Base-by-base conservation (phyloP, 64 coral and sea anemone genomes). In the Orbicella faveolata region DNA sequence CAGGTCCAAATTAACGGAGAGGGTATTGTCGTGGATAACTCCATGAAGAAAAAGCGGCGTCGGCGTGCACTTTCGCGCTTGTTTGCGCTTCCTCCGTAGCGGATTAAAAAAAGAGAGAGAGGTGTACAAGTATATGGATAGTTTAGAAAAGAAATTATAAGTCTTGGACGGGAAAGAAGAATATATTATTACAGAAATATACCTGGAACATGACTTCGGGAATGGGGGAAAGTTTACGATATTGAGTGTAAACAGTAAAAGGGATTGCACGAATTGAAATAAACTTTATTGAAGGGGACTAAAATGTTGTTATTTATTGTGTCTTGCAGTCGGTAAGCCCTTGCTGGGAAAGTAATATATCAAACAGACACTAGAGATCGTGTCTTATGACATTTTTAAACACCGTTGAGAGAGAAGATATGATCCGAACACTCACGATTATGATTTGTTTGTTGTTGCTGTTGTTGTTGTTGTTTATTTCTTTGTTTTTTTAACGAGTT, bases 11-110 rank as follows among this genome's bases (percentile, higher is more conserved):
- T 14, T 25, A 36, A 85, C 70, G 52, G 26, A 39, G 1, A 77
- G 0, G 20, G 15, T 13, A 1, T 10, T 14, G 0, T 21, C 11
- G 34, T 72, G 23, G 39, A 26, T 11, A 36, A 59, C 14, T 1
- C 0, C 4, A 4, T 48, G 8, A 73, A 85, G 64, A 70, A 66
- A 20, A 85, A 73, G 9, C 82, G 82, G 2, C 63, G 82, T 2
- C 63, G 82, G 13, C 63, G 65, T 33, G 39, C 36, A 14, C 41
- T 85, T 9, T 85, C 82, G 18, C 82, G 82, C 23, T 30, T 85
- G 63, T 85, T 85, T 73, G 82, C 82, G 0, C 82, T 85, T 85
- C 65, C 82, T 14, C 82, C 82, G 64, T 85, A 52, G 26, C 4
- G 36, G 21, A 30, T 6, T 48, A 48, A 21, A 34, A 39, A 35